Evolutionary conservation across 2,113 vertebrate species (phyloP).

Genomic region (Pluvialis apricaria): DNA sequence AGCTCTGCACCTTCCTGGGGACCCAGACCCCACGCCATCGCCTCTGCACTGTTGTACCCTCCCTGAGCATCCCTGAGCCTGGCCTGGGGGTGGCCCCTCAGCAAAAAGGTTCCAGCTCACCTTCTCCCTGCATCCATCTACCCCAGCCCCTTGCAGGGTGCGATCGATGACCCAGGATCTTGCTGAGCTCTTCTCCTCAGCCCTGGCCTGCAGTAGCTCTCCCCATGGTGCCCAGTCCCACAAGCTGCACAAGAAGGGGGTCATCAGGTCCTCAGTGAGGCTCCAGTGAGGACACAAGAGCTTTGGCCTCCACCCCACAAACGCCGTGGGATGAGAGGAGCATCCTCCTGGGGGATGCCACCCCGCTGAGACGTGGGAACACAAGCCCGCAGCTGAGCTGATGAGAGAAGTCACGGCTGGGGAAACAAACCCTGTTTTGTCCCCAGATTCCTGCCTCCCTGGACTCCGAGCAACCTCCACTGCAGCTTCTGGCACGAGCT

Average conservation of each 20-base stretch:
- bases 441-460: not conserved
- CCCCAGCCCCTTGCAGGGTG: not conserved
- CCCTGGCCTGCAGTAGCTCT: not conserved
- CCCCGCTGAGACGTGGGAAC: not conserved
- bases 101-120: not conserved
- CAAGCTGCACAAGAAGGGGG: not conserved
- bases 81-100: not conserved
- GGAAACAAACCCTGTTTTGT: constrained; percentile 44
- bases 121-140: not conserved
- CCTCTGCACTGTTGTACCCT: not conserved
- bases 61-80: not conserved
- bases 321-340: not conserved
- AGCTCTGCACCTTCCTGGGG: not conserved
- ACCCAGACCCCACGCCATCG: not conserved
- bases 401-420: not conserved
- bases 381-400: not conserved
- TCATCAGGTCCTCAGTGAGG: accelerated
- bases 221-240: not conserved
- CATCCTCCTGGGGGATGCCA: not conserved
- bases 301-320: not conserved
- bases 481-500: not conserved
- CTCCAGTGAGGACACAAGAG: not conserved
- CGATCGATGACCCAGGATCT: accelerated
- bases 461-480: not conserved
- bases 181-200: not conserved